Base-by-base conservation (phyloP, 2,888 invertebrate species). In the Drosophila antonietae region DNA sequence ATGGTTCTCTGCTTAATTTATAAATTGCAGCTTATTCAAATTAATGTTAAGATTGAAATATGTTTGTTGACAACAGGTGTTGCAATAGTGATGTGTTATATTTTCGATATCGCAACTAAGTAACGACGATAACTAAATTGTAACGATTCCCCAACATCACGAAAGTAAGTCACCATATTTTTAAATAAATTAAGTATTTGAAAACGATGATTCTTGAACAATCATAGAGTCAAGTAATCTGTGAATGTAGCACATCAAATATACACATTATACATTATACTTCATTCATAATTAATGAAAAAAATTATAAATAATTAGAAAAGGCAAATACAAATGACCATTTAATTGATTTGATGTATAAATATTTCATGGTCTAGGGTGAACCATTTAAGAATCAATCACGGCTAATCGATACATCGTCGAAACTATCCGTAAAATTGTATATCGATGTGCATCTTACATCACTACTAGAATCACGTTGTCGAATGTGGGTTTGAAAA, bases 401-500 rank as follows among this genome's bases (percentile, higher is more conserved):
- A 37, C 14, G n/a, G 31, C 20, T 15, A 1, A 58, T 68, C 75
- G 75, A 76, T 75, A 69, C 10, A 49, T 33, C 9, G 10, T 31
- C 9, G 12, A 41, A 39, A 33, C 33, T 46, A 43, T 35, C 9
- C 31, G 18, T 37, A 37, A 9, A 55, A 57, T 46, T 52, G 49
- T n/a, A 46, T 60, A 80, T 72, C 72, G 67, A 72, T 73, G 60
- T 37, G 37, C 35, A 55, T 49, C 63, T 78, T 79, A 78, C 77
- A 77, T 79, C 77, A 77, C 77, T 77, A 68, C 69, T 43, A 66
- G 57, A 78, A 77, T 78, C 78, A 78, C 78, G 81, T 78, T 78
- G 80, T 78, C 68, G 76, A 44, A 66, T 60, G 74, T 62, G 52
- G 64, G 59, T 65, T 77, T 66, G 57, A 77, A 77, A 23, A 47